Evolutionary conservation across 1,140 invertebrate genomes (phyloP).

Genomic region (Heterodera schachtii): DNA sequence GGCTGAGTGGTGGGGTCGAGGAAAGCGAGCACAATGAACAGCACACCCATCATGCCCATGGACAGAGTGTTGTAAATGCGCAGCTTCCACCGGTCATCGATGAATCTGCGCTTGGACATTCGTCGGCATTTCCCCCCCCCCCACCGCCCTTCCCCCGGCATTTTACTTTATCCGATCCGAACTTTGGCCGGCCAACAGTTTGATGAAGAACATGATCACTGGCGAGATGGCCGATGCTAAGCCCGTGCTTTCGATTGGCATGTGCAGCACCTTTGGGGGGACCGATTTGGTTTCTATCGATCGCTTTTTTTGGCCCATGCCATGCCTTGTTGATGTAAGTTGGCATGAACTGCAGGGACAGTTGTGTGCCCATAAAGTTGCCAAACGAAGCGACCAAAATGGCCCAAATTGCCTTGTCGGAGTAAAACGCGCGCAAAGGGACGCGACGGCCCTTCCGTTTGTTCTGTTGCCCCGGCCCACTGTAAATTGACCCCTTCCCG

Average conservation of each 20-base stretch:
- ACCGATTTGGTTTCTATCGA: neutral
- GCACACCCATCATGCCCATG: conserved; percentile 53
- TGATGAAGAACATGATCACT: conserved; percentile 60
- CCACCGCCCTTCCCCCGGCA: no score
- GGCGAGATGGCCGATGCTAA: conserved; percentile 59
- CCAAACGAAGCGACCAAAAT: conserved; percentile 53
- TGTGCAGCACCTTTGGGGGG: conserved; percentile 43
- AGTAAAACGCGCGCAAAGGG: conserved; percentile 47
- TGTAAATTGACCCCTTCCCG: conserved; percentile 53
- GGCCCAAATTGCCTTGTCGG: conserved; percentile 50
- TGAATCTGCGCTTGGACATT: conserved; percentile 36
- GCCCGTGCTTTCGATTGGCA: conserved; percentile 57
- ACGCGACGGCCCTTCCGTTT: conserved; percentile 48
- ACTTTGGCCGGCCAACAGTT: conserved; percentile 52
- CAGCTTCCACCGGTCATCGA: conserved; percentile 45
- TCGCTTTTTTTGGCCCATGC: neutral
- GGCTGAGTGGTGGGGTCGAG: conserved; percentile 47
- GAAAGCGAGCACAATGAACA: conserved; percentile 57
- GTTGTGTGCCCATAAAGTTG: conserved; percentile 54
- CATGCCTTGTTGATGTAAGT: conserved; percentile 52
- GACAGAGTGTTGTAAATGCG: conserved; percentile 56
- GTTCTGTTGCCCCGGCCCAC: conserved; percentile 48
- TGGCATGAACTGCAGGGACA: conserved; percentile 53
- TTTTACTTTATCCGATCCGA: conserved; percentile 48
- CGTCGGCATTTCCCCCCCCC: neutral